Conservation (phyloP, 1,140 invertebrate species). For the Plodia interpunctella region DNA sequence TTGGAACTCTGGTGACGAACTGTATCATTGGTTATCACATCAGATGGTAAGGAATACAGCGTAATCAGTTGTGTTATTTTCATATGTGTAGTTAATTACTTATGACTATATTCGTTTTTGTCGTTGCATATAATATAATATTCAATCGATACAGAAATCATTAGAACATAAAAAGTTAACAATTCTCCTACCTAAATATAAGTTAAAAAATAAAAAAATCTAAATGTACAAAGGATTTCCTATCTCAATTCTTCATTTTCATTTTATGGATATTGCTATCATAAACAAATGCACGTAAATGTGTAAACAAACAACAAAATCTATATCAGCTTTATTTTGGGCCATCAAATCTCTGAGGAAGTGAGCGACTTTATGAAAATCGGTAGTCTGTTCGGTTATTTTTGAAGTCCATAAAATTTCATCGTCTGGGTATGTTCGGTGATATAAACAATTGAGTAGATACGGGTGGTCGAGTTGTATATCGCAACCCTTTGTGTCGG, state of each 20-base stretch:
- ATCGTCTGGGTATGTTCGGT: conserved; percentile 2
- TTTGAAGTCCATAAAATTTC: conserved; percentile 3
- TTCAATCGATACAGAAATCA: no score
- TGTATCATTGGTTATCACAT: no score
- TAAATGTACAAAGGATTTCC: not conserved
- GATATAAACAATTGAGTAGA: not conserved
- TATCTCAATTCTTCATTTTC: not conserved
- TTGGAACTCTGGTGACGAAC: no score
- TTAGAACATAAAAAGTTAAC: not conserved
- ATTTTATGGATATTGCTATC: not conserved
- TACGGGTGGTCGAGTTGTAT: conserved; percentile 1
- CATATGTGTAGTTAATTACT: no score
- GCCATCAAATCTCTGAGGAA: not conserved
- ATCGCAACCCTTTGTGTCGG: not conserved
- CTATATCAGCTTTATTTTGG: conserved; percentile 3
- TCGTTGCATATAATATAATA: no score
- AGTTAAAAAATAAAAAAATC: not conserved
- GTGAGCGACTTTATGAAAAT: conserved; percentile 1
- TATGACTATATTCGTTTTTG: no score
- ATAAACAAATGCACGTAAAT: not conserved
- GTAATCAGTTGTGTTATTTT: no score
- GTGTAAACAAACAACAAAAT: conserved; percentile 6
- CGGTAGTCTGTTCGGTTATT: conserved; percentile 6
- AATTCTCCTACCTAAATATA: not conserved
- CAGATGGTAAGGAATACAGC: no score